Conservation (phyloP, 2,888 invertebrate genomes). For the Iselma pallidipennis region DNA sequence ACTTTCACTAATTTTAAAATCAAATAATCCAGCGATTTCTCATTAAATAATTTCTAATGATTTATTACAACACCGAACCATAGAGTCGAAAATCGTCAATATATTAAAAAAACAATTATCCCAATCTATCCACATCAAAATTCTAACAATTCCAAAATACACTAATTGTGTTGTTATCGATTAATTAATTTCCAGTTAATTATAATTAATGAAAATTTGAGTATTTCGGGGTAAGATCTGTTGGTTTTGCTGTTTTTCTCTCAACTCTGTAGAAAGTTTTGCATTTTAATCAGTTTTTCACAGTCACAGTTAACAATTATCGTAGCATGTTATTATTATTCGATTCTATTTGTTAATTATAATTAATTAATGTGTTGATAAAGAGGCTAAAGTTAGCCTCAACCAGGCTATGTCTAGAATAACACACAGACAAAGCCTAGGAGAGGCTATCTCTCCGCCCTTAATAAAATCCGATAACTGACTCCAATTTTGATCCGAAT, state of each 20-base stretch:
- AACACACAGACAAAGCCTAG: constrained; percentile 65
- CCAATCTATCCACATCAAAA: no score
- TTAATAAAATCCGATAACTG: not conserved
- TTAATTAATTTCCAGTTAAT: no score
- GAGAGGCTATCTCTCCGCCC: constrained; percentile 62
- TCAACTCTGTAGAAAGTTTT: not conserved
- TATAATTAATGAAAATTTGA: no score
- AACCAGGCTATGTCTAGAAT: constrained; percentile 64
- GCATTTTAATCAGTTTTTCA: not conserved
- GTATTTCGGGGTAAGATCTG: no score
- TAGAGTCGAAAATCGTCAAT: no score
- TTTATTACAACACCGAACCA: not conserved
- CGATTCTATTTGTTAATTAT: no score
- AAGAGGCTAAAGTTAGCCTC: constrained; percentile 64
- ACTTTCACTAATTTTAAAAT: not conserved
- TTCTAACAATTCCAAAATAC: no score
- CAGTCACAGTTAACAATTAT: not conserved
- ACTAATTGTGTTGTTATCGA: no score
- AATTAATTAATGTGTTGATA: no score
- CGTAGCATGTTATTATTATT: not conserved
- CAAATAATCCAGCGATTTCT: not conserved
- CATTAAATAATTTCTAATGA: not conserved
- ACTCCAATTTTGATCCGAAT: not conserved
- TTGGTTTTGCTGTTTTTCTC: not conserved
- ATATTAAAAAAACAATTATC: no score